These are phyloP conservation scores for Andinoacara biseriatus DNA, from an alignment of 2,113 vertebrate genomes.

Conservation along the genomic window DNA sequence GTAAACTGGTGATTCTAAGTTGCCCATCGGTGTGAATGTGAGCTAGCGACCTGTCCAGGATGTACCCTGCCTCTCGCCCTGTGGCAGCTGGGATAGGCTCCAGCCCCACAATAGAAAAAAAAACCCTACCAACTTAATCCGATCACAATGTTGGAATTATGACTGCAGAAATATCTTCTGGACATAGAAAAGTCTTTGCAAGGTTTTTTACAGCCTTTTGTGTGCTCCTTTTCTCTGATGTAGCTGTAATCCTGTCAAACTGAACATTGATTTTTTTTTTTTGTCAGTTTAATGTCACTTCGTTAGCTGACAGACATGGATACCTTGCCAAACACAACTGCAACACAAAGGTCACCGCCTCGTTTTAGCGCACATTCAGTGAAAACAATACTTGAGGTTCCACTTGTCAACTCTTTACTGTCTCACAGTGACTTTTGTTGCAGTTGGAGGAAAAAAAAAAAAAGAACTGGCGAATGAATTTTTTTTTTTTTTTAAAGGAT, in stretches of 20 bases:
- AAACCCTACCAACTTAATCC: background rate
- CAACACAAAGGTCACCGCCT: conserved; percentile 22
- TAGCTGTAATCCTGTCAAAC: background rate
- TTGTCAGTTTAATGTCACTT: conserved; percentile 13
- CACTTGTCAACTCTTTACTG: background rate
- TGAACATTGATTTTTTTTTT: background rate
- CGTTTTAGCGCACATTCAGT: background rate
- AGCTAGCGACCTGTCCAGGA: too few species aligned
- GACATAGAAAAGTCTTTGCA: background rate
- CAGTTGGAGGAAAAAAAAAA: background rate
- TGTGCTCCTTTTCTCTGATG: background rate
- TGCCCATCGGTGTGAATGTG: too few species aligned
- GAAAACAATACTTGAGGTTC: conserved; percentile 1
- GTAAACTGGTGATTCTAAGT: too few species aligned
- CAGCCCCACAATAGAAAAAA: background rate
- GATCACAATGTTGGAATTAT: background rate
- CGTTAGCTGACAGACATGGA: conserved; percentile 24
- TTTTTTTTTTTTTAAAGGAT: conserved; percentile 9
- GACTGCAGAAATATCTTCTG: background rate
- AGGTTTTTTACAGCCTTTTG: background rate
- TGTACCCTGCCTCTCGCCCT: too few species aligned
- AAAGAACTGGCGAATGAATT: background rate
- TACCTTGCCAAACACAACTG: background rate
- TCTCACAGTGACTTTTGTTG: conserved; percentile 3
- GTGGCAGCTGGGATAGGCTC: too few species aligned